Conservation (phyloP, 2,113 vertebrate species). For the Saccopteryx leptura region DNA sequence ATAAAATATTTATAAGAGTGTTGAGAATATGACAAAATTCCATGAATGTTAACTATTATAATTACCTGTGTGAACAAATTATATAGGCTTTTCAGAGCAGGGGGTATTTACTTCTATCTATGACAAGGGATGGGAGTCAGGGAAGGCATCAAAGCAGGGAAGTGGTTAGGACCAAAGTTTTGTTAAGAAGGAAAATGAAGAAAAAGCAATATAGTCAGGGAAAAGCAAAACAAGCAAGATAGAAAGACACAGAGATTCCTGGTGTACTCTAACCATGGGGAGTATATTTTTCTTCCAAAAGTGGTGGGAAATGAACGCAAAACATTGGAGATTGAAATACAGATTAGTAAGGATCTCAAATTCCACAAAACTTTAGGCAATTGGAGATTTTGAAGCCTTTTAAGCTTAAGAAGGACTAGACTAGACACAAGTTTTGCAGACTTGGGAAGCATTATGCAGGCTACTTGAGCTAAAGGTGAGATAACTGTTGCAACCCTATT, state of each 20-base stretch:
- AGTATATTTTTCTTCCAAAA: not conserved
- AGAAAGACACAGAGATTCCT: not conserved
- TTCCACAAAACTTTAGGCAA: not conserved
- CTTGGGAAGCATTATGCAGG: not conserved
- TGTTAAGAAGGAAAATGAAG: not conserved
- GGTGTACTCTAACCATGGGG: not conserved
- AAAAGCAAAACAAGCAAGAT: not conserved
- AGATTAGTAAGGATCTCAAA: not conserved
- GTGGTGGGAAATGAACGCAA: not conserved
- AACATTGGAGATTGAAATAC: not conserved
- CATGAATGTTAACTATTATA: not conserved
- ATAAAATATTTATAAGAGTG: not conserved
- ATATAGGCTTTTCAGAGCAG: not conserved
- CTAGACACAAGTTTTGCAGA: not conserved
- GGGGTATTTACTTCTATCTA: not conserved
- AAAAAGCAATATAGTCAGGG: not conserved
- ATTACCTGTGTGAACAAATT: not conserved
- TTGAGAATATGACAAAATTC: constrained; percentile 16
- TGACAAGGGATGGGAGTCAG: not conserved
- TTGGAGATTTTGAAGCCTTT: not conserved
- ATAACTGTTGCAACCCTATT: not conserved
- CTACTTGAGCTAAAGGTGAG: not conserved
- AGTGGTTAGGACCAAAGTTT: not conserved
- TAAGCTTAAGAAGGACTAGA: not conserved
- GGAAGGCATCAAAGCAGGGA: not conserved